Evolutionary conservation across 2,888 invertebrate genomes (phyloP).

Genomic region (Lasiommata megera): DNA sequence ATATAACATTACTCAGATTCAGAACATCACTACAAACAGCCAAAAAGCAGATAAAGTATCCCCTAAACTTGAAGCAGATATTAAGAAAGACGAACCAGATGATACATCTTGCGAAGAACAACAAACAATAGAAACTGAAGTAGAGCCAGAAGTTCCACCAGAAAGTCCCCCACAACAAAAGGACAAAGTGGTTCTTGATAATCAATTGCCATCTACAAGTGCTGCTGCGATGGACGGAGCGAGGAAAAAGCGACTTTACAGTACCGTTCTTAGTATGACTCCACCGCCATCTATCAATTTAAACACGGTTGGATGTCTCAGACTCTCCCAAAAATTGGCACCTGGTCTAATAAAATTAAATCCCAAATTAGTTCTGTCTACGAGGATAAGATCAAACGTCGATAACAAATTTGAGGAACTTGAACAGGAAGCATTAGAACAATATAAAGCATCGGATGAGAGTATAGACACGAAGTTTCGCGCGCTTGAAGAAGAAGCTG

Average conservation of each 20-base stretch:
- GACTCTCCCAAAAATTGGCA: slow-evolving; percentile 62
- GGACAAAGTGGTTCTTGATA: slow-evolving; percentile 46
- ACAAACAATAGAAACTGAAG: slow-evolving; percentile 37
- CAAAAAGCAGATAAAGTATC: slow-evolving; percentile 25
- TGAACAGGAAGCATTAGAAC: slow-evolving; percentile 82
- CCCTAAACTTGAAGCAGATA: slow-evolving; percentile 35
- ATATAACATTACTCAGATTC: slow-evolving; percentile 33
- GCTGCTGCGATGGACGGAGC: slow-evolving; percentile 54
- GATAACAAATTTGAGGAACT: slow-evolving; percentile 78
- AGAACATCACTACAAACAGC: slow-evolving; percentile 35
- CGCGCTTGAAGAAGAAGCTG: slow-evolving; percentile 84
- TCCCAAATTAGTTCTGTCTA: slow-evolving; percentile 62
- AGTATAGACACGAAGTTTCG: slow-evolving; percentile 82
- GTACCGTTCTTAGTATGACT: slow-evolving; percentile 76
- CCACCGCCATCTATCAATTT: slow-evolving; percentile 59
- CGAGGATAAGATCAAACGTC: slow-evolving; percentile 55
- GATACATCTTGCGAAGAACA: slow-evolving; percentile 27
- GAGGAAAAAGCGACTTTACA: slow-evolving; percentile 74
- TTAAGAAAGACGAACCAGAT: slow-evolving; percentile 35
- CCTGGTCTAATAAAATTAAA: slow-evolving; percentile 69
- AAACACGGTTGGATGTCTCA: slow-evolving; percentile 52
- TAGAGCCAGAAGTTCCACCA: slow-evolving; percentile 26
- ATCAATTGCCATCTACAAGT: slow-evolving; percentile 59
- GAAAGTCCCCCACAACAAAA: slow-evolving; percentile 43
- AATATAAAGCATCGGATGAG: slow-evolving; percentile 81